phyloP scores from a whole-genome alignment of 2,113 vertebrate species.

The Corythornis cristatus region DNA sequence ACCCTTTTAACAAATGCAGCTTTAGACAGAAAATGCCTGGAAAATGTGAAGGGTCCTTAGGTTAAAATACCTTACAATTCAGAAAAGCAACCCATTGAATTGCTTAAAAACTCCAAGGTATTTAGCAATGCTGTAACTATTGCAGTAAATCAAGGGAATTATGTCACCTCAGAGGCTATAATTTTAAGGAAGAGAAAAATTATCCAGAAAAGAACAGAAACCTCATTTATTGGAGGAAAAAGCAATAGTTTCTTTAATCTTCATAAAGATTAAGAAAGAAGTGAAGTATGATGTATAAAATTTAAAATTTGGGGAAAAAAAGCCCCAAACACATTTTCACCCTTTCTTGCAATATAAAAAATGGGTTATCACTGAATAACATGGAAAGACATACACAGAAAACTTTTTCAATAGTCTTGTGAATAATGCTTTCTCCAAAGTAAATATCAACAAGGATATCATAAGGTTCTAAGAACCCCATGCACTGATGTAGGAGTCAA shows the following conservation, averaged over 20 bases:
- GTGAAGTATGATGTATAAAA: not conserved
- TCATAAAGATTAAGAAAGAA: not conserved
- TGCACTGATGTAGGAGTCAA: not conserved
- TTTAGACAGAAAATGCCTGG: not conserved
- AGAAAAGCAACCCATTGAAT: not conserved
- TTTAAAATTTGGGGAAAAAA: not conserved
- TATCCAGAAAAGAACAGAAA: not conserved
- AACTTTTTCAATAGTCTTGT: not conserved
- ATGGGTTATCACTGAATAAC: not conserved
- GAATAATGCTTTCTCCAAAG: not conserved
- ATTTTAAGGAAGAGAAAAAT: not conserved
- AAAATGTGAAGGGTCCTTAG: not conserved
- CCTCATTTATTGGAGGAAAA: not conserved
- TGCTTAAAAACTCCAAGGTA: not conserved
- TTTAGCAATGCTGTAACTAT: not conserved
- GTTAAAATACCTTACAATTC: not conserved
- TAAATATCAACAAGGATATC: not conserved
- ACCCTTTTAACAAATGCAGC: not conserved
- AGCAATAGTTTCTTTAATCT: not conserved
- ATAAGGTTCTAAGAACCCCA: not conserved
- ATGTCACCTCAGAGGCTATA: not conserved
- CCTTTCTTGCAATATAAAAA: not conserved
- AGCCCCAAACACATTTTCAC: fast-evolving
- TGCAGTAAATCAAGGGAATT: not conserved
- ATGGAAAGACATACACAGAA: not conserved